These are phyloP conservation scores for Pelvicachromis taeniatus DNA, from an alignment of 2,113 vertebrate genomes.

Conservation along the genomic window DNA sequence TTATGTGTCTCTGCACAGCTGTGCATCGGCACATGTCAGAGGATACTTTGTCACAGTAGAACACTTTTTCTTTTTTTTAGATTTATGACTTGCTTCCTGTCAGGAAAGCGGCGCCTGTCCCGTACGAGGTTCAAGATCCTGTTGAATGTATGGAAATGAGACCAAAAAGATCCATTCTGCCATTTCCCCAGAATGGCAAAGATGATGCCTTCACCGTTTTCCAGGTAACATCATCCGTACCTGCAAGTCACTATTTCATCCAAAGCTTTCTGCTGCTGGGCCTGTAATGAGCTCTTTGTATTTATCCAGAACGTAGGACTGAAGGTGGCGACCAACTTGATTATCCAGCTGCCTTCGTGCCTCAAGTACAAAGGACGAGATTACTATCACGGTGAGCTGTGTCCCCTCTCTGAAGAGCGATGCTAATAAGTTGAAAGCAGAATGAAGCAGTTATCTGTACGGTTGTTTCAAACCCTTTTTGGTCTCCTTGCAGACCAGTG, in stretches of 20 bases:
- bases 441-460: not conserved
- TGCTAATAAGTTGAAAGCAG: not conserved
- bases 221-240: constrained; percentile 21
- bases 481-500: not conserved
- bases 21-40: not conserved
- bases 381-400: constrained; percentile 14
- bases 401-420: not conserved
- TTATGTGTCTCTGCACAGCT: not conserved
- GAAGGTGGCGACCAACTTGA: constrained; percentile 72
- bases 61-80: constrained; percentile 17
- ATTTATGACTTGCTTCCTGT: constrained; percentile 60
- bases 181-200: not conserved
- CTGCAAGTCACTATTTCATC: not conserved
- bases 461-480: not conserved
- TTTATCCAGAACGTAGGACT: constrained; percentile 76
- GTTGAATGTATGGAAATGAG: constrained; percentile 43
- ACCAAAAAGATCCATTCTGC: constrained; percentile 5
- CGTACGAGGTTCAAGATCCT: constrained; percentile 14
- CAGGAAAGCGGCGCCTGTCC: not conserved
- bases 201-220: constrained; percentile 34
- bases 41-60: not conserved
- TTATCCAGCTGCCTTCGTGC: constrained; percentile 20
- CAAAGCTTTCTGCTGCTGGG: not conserved
- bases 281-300: not conserved
- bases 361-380: constrained; percentile 27